Evolutionary conservation across 2,113 vertebrate species (phyloP).

Genomic region (Megaceryle torquata): DNA sequence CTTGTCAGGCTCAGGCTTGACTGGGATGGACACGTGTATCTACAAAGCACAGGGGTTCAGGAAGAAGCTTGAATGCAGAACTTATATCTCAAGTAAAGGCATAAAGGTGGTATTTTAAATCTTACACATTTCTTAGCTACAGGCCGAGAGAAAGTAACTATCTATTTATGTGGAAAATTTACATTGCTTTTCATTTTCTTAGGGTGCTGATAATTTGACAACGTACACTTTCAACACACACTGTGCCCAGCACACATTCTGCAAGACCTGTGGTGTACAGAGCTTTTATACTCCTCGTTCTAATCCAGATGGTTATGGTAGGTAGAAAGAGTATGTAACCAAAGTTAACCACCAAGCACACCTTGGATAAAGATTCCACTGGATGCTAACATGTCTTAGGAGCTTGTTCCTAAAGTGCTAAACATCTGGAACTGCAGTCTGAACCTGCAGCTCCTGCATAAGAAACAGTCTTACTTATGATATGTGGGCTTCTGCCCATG

Average conservation of each 20-base stretch:
- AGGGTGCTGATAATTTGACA: constrained; percentile 89
- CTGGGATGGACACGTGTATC: rapidly evolving
- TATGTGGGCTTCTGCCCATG: not conserved
- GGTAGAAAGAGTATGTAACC: constrained; percentile 38
- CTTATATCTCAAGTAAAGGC: not conserved
- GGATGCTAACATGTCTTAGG: not conserved
- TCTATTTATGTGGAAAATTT: not conserved
- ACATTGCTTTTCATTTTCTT: not conserved
- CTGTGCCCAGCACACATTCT: constrained; percentile 90
- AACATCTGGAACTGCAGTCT: not conserved
- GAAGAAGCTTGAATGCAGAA: not conserved
- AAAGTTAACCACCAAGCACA: not conserved
- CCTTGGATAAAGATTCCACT: not conserved
- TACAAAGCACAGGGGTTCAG: not conserved
- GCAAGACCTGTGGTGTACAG: constrained; percentile 94
- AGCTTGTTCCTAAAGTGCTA: not conserved
- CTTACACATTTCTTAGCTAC: not conserved
- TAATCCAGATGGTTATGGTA: constrained; percentile 92
- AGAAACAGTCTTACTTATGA: not conserved
- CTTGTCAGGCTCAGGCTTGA: not conserved
- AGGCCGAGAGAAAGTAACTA: not conserved
- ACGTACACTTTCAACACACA: constrained; percentile 94
- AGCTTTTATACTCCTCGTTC: constrained; percentile 95
- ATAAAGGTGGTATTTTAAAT: not conserved
- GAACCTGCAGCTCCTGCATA: not conserved